Percentiles rank a stretch among this genome's conserved stretches.
phyloP scores from a whole-genome alignment of 2,113 vertebrate species.

The Megaceryle maxima region DNA sequence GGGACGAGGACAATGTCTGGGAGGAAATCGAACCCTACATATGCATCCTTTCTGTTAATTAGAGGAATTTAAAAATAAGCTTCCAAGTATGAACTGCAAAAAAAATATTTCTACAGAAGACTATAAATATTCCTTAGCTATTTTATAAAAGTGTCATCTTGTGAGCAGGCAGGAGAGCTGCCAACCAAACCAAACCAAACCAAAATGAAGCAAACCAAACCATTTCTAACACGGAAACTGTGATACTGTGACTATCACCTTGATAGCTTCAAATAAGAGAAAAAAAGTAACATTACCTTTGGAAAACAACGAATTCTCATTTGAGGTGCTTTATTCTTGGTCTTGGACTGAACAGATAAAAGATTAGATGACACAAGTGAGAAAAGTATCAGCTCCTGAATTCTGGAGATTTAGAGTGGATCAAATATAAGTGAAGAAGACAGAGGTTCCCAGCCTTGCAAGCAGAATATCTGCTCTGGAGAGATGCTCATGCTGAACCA shows the following conservation, averaged over 20 bases:
- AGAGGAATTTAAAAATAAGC: neutral
- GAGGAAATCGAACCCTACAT: neutral
- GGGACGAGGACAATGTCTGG: neutral
- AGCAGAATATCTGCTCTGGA: too few species aligned
- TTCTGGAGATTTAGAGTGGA: neutral
- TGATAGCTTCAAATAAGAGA: neutral
- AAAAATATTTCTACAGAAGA: neutral
- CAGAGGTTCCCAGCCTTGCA: too few species aligned
- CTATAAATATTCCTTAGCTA: neutral
- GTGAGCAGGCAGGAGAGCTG: neutral
- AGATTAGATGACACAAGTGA: neutral
- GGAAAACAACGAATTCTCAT: neutral
- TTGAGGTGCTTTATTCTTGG: neutral
- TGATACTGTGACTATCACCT: neutral
- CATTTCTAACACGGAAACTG: neutral
- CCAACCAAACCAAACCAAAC: neutral
- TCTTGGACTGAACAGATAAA: neutral
- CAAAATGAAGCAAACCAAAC: neutral
- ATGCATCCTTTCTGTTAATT: neutral
- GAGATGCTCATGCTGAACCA: neutral
- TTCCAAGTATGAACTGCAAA: neutral
- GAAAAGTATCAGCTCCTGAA: neutral
- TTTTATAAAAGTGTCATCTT: neutral
- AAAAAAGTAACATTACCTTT: neutral
- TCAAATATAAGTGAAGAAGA: neutral